Percentiles rank a stretch among this genome's conserved stretches.
Conservation (phyloP, 2,113 vertebrate species). For the Alces alces region DNA sequence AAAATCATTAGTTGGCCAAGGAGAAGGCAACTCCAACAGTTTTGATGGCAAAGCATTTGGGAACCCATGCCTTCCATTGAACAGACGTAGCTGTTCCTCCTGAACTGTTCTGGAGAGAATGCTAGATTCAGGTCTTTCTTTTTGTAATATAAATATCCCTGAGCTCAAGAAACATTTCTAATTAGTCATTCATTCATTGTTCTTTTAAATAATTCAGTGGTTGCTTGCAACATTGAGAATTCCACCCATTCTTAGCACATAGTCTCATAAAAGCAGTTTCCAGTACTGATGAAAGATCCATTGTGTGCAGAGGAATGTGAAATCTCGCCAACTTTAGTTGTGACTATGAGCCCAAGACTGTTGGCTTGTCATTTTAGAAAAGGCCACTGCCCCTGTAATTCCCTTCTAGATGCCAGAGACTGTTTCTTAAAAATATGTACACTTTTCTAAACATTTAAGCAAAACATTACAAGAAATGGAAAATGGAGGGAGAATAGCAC, state of each 20-base stretch:
- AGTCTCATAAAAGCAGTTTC: slow-evolving; percentile 69
- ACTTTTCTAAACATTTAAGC: background rate
- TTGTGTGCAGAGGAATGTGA: slow-evolving; percentile 79
- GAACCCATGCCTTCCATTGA: background rate
- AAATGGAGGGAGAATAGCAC: background rate
- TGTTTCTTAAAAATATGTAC: background rate
- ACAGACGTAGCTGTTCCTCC: background rate
- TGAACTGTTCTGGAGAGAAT: slow-evolving; percentile 13
- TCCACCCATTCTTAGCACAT: slow-evolving; percentile 77
- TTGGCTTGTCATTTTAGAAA: slow-evolving; percentile 61
- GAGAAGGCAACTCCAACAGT: background rate
- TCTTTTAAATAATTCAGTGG: slow-evolving; percentile 74
- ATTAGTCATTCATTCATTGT: slow-evolving; percentile 66
- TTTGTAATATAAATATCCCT: slow-evolving; percentile 71
- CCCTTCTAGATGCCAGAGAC: slow-evolving; percentile 42
- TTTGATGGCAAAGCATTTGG: background rate
- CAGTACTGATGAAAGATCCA: slow-evolving; percentile 77
- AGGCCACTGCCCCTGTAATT: slow-evolving; percentile 44
- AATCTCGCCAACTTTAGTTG: slow-evolving; percentile 57
- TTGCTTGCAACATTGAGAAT: slow-evolving; percentile 58
- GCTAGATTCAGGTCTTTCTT: slow-evolving; percentile 51
- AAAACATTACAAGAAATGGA: slow-evolving; percentile 4
- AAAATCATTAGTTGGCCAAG: background rate
- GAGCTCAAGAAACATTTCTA: slow-evolving; percentile 61
- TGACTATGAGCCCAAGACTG: slow-evolving; percentile 31